Base-by-base conservation (phyloP, 2,797 vertebrate genomes). In the Muscicapa comitata region DNA sequence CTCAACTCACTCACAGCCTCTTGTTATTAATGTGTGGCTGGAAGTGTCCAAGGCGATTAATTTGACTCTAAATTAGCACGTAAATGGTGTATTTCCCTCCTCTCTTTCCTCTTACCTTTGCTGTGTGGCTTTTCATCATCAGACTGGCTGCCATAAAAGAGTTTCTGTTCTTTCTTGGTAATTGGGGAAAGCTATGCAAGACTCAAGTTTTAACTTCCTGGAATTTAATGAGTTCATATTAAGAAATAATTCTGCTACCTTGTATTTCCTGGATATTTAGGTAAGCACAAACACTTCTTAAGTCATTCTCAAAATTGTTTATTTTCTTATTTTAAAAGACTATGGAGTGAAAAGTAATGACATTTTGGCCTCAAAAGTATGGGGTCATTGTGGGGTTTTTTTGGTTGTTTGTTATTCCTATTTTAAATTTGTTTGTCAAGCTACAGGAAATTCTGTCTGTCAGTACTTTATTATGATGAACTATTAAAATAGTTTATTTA, bases 61-160 rank as follows among this genome's bases (percentile, higher is more conserved):
- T 97, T 97, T 96, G 82, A 79, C 88, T 97, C 40, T 94, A 63
- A 87, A 92, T 93, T 58, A 19, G 75, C 84, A 50, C 48, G 29
- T 78, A 94, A 94, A 76, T 74, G 79, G 77, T 92, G 89, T 67
- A 50, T 89, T 96, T 96, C 86, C 59, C 68, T 65, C 47, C 76
- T 80, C 66, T 33, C 72, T 85, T 77, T 29, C 43, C 65, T 93
- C 68, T 92, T 73, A 68, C 70, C 65, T 78, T 95, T 89, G 47
- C 76, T 43, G 54, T 50, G 50, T 62, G 82, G 74, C 91, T 96
- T 93, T 87, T 96, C 53, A 72, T 94, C 85, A 75, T 96, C 96
- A 97, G 96, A 94, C 91, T 97, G 97, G 98, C 98, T 97, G 94
- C 93, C 95, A 87, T 93, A 93, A 90, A 96, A 93, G 97, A 97